Conservation (phyloP, 2,888 invertebrate genomes). For the Congeria kusceri region DNA sequence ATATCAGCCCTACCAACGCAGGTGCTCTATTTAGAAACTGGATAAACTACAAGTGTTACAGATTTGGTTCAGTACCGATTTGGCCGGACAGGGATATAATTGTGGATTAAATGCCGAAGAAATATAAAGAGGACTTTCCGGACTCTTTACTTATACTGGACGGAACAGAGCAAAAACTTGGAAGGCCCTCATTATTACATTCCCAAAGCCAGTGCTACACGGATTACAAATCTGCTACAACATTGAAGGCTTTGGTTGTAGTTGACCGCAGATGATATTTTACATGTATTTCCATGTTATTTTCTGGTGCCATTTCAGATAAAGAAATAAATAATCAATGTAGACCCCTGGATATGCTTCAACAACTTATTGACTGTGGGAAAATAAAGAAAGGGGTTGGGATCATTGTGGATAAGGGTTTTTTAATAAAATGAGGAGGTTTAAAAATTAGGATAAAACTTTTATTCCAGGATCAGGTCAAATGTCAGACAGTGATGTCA, state of each 20-base stretch:
- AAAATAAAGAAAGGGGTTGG: conserved; percentile 20
- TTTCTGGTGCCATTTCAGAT: conserved; percentile 56
- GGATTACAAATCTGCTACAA: conserved; percentile 63
- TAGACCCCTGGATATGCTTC: conserved; percentile 22
- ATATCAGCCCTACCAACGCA: conserved; percentile 34
- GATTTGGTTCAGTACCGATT: conserved; percentile 48
- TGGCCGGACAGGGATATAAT: conserved; percentile 50
- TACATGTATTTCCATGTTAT: conserved; percentile 30
- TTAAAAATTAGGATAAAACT: conserved; percentile 27
- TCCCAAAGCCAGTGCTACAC: conserved; percentile 59
- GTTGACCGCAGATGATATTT: conserved; percentile 57
- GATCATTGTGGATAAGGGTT: conserved; percentile 48
- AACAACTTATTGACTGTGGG: conserved; percentile 20
- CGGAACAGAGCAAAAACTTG: conserved; percentile 55
- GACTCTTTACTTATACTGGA: conserved; percentile 52
- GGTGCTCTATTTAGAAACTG: conserved; percentile 44
- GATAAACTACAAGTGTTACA: conserved; percentile 55
- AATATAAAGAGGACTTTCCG: conserved; percentile 55
- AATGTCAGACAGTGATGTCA: conserved; percentile 26
- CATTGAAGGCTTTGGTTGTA: conserved; percentile 52
- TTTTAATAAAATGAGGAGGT: conserved; percentile 30
- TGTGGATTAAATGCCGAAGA: conserved; percentile 42
- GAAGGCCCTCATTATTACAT: conserved; percentile 39
- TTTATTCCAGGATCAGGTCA: conserved; percentile 27
- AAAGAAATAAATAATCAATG: conserved; percentile 42